These are phyloP conservation scores for Melinaea marsaeus DNA, from an alignment of 2,888 invertebrate genomes.

Conservation along the genomic window DNA sequence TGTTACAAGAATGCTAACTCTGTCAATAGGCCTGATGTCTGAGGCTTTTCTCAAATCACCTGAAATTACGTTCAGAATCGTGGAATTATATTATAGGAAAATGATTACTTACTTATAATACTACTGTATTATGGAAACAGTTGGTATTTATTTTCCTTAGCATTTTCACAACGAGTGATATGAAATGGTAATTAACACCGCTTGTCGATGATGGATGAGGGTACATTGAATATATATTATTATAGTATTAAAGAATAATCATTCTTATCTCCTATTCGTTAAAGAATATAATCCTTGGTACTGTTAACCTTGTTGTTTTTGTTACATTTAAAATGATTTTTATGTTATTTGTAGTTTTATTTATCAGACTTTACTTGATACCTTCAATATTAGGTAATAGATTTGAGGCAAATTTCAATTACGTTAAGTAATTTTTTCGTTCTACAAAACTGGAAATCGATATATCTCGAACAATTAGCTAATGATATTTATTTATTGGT, in stretches of 20 bases:
- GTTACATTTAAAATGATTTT: neutral
- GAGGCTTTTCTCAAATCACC: too few species aligned
- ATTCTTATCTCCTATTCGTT: neutral
- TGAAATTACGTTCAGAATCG: too few species aligned
- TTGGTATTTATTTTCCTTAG: constrained; percentile 38
- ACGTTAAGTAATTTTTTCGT: too few species aligned
- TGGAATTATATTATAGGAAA: too few species aligned
- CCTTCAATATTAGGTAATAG: too few species aligned
- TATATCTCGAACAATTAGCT: too few species aligned
- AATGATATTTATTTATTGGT: too few species aligned
- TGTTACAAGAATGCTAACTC: neutral
- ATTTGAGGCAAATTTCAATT: too few species aligned
- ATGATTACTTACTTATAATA: neutral
- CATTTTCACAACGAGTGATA: constrained; percentile 57
- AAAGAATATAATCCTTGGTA: neutral
- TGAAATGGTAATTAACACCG: constrained; percentile 66
- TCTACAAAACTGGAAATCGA: too few species aligned
- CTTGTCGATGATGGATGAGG: constrained; percentile 51
- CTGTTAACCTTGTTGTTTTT: neutral
- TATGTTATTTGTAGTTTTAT: too few species aligned
- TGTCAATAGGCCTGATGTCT: too few species aligned
- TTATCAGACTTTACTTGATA: too few species aligned
- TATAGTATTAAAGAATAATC: constrained; percentile 1
- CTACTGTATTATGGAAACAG: constrained; percentile 36
- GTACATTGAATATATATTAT: neutral